Evolutionary conservation across 1,140 invertebrate genomes (phyloP), one percentile per base, ranked within the genome.

Genomic region (Nixonia krombeini): DNA sequence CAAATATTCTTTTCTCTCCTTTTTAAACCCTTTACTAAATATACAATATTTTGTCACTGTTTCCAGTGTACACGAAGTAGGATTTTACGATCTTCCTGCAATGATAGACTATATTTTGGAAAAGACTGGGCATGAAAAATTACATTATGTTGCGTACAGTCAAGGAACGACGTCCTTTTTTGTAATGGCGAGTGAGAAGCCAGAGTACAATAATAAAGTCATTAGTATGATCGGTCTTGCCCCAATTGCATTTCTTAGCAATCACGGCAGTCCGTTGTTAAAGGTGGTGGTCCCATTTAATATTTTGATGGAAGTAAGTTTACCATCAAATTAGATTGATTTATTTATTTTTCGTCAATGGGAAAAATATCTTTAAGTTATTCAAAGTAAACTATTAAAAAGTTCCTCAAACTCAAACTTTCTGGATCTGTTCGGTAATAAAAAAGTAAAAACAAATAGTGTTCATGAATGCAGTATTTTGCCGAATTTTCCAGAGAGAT

Each of bases 151-250:
- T 13, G 90, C 89, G 2, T 88, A 90, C 42, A 85, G 88, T 65
- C 85, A 86, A 62, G 85, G 82, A 15, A 83, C 82, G 2, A 81
- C 83, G 2, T 47, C 67, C 16, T 83, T 85, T 57, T 90, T 88
- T 59, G 89, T 89, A 9, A 86, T 91, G 82, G 82, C 87, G 3
- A 89, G 89, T 10, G 89, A 89, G 38, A 86, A 87, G 64, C 87
- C 90, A 0, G 88, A 92, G 41, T 93, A 92, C 64, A 91, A 91
- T 61, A 81, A 87, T 21, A 90, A 92, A 73, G 74, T 90, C 10
- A 78, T 76, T 17, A 81, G 77, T 49, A 87, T 87, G 86, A 86
- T 91, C 44, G 88, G 89, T 26, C 80, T 93, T 49, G 91, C 89
- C 8, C 92, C 91, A 1, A 85, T 89, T 15, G 85, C 86, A n/a